A percentile compares a stretch with the other conserved stretches of the same genome.
Evolutionary conservation across 2,888 invertebrate genomes (phyloP).

Genomic region (Meiosimyza decipiens): DNA sequence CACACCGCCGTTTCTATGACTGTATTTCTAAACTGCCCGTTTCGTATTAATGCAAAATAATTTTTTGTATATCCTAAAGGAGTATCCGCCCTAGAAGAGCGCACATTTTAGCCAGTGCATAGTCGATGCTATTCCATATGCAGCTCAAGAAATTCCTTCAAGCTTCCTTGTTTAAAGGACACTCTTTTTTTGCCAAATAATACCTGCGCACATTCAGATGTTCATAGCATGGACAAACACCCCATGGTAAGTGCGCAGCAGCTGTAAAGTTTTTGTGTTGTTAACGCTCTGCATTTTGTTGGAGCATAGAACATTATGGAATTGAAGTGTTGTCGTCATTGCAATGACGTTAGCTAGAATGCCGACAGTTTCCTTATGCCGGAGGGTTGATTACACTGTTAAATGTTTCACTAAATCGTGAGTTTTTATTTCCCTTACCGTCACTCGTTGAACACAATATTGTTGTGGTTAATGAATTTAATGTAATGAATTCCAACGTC

Average conservation of each 20-base stretch:
- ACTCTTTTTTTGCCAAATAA: background rate
- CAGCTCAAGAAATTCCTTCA: constrained; percentile 23
- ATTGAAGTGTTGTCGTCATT: background rate
- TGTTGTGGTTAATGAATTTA: no score
- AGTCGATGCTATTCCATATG: constrained; percentile 27
- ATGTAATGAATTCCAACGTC: no score
- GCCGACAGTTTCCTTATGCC: constrained; percentile 11
- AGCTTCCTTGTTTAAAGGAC: background rate
- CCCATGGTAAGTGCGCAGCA: background rate
- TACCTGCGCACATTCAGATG: constrained; percentile 19
- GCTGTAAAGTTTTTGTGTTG: constrained; percentile 2
- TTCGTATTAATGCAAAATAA: constrained; percentile 61
- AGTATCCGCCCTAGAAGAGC: constrained; percentile 64
- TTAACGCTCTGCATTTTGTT: background rate
- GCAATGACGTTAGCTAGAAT: constrained; percentile 3
- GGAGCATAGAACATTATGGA: background rate
- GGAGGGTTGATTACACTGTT: constrained; percentile 22
- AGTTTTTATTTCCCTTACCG: no score
- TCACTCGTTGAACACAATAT: no score
- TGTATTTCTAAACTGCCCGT: constrained; percentile 55
- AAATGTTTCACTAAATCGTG: background rate
- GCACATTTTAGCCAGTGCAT: constrained; percentile 25
- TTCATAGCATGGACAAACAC: background rate
- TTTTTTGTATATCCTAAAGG: constrained; percentile 63
- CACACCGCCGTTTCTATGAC: constrained; percentile 8